Percentiles rank a stretch among this genome's conserved stretches.
Conservation (phyloP, 2,888 invertebrate genomes). For the Rotaria magnacalcarata region DNA sequence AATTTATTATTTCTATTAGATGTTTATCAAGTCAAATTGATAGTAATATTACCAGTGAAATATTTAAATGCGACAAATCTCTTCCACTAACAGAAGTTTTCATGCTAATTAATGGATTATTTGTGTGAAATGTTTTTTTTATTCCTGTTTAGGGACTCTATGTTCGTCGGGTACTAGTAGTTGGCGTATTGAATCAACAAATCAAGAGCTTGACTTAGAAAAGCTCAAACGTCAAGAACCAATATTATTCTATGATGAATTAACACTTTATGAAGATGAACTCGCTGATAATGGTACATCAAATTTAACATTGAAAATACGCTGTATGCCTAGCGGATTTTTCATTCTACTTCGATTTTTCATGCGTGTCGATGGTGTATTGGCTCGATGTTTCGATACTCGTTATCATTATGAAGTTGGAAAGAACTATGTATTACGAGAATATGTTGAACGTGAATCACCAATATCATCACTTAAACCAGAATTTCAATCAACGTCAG, state of each 20-base stretch:
- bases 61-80: too few relatives aligned
- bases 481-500: slow-evolving; percentile 17
- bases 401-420: slow-evolving; percentile 62
- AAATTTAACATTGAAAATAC: slow-evolving; percentile 83
- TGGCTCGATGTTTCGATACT: slow-evolving; percentile 81
- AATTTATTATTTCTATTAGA: too few relatives aligned
- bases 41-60: too few relatives aligned
- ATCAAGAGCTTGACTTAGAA: slow-evolving; percentile 60
- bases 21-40: too few relatives aligned
- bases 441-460: slow-evolving; percentile 44
- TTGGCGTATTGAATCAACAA: background rate
- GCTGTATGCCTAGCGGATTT: slow-evolving; percentile 73
- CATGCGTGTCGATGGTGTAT: slow-evolving; percentile 84
- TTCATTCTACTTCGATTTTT: slow-evolving; percentile 84
- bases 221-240: slow-evolving; percentile 80
- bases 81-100: too few relatives aligned
- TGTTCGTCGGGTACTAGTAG: background rate
- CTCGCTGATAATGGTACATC: slow-evolving; percentile 94
- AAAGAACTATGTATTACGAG: slow-evolving; percentile 39
- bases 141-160: background rate
- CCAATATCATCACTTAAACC: background rate
- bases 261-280: slow-evolving; percentile 93
- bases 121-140: too few relatives aligned
- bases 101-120: too few relatives aligned
- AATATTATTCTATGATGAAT: slow-evolving; percentile 86